Evolutionary conservation across 2,797 vertebrate species (phyloP).

Genomic region (Esox lucius): DNA sequence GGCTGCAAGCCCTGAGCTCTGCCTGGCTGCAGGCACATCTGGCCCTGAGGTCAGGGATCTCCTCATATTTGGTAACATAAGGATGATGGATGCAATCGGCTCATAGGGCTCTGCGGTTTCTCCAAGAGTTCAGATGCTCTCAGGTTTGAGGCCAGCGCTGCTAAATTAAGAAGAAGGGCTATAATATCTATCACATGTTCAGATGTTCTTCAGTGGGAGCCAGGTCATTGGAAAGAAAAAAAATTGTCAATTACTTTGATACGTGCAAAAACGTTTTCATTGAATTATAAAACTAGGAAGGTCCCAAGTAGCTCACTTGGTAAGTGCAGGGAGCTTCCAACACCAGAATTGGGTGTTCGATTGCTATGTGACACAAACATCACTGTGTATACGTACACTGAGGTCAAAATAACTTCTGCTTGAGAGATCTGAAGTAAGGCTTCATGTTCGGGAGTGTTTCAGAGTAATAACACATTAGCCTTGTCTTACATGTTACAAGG

Average conservation of each 20-base stretch:
- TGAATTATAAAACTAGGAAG: too few species aligned
- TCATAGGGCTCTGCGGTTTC: slow-evolving; percentile 62
- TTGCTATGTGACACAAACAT: too few species aligned
- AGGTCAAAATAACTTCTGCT: background rate
- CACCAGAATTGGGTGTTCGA: too few species aligned
- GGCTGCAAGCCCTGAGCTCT: background rate
- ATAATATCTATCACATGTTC: slow-evolving; percentile 28
- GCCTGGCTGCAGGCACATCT: slow-evolving; percentile 68
- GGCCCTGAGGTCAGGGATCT: slow-evolving; percentile 74
- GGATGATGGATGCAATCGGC: slow-evolving; percentile 72
- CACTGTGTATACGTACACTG: background rate
- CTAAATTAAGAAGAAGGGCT: slow-evolving; percentile 3
- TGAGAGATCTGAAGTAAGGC: background rate
- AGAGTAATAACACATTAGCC: background rate
- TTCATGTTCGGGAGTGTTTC: background rate
- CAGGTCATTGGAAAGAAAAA: slow-evolving; percentile 3
- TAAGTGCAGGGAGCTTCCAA: too few species aligned
- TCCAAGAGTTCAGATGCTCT: slow-evolving; percentile 56
- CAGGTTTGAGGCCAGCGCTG: slow-evolving; percentile 21
- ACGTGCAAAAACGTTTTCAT: background rate
- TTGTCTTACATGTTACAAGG: background rate
- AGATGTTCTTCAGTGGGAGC: slow-evolving; percentile 3
- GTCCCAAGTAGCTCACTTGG: too few species aligned
- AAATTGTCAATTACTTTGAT: background rate
- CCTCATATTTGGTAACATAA: slow-evolving; percentile 69